Base-by-base conservation (phyloP, 1,140 invertebrate genomes). In the Gryon sp. region DNA sequence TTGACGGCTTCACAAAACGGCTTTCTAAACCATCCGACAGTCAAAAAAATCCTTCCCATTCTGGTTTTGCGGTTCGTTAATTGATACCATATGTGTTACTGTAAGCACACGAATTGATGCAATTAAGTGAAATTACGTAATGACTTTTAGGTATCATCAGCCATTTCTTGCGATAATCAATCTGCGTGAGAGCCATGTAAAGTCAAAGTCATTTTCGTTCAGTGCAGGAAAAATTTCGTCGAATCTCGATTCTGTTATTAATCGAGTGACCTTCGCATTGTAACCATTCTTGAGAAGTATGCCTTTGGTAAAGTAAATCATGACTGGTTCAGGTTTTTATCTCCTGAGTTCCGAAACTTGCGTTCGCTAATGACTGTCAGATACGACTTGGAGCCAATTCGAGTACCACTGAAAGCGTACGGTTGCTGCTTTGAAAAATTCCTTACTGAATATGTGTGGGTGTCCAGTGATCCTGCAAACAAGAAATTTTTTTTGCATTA, bases 191-290 rank as follows among this genome's bases (percentile, higher is more conserved):
- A 15, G n/a, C 34, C 46, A 63, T 24, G 4, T 6, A 41, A 22
- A 32, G 18, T 22, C 38, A 4, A 19, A 40, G 30, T 32, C 15
- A 50, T 45, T 50, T 57, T 48, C 52, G 52, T 7, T 48, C 24
- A 11, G 34, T 20, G 36, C 16, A 32, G 19, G 2, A 40, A 19
- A 40, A 36, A 11, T 65, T 83, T 83, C 69, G 30, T 4, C 69
- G 50, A 78, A 80, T 18, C 14, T 50, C 28, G 52, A 76, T 78
- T 80, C 76, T 76, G 63, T 80, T 82, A 80, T 83, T 86, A 86
- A 86, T 86, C 83, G 59, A 62, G 73, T 77, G 83, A 82, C 84
- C 85, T 86, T 86, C 84, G 81, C 83, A 84, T 86, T 85, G 84
- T 79, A 76, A 75, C 76, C 85, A 81, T 86, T 86, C 83, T 79